Conservation (phyloP, 2,113 vertebrate genomes). For the Coregonus clupeaformis region DNA sequence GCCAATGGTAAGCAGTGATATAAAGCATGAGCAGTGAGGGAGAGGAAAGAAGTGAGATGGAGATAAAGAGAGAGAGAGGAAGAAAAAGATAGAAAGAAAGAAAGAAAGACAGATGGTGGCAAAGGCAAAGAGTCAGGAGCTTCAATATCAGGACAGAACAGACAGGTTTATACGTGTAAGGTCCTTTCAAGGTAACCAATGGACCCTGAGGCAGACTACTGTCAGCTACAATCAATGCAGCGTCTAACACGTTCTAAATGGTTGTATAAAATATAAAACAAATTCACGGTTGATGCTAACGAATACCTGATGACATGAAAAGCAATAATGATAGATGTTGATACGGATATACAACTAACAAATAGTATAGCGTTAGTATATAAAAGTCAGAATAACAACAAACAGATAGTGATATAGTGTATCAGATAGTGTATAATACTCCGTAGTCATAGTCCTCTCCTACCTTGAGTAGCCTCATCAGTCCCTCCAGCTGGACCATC, state of each 20-base stretch:
- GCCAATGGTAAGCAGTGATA: constrained; percentile 53
- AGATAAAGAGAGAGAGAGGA: neutral
- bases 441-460: constrained; percentile 12
- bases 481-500: constrained; percentile 95
- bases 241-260: neutral
- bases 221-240: neutral
- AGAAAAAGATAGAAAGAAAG: constrained; percentile 4
- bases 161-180: neutral
- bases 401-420: neutral
- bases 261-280: neutral
- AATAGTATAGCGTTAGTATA: too few species aligned
- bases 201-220: neutral
- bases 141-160: neutral
- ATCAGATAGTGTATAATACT: neutral
- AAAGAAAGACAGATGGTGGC: neutral
- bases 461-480: constrained; percentile 97
- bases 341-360: neutral
- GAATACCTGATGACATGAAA: neutral
- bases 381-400: neutral
- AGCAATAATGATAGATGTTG: neutral
- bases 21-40: constrained; percentile 24
- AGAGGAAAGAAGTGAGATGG: constrained; percentile 15
- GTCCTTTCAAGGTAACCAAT: neutral
- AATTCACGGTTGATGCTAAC: neutral
- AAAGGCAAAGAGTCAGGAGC: neutral